Base-by-base conservation (phyloP, 2,113 vertebrate genomes). In the Aleadryas rufinucha region DNA sequence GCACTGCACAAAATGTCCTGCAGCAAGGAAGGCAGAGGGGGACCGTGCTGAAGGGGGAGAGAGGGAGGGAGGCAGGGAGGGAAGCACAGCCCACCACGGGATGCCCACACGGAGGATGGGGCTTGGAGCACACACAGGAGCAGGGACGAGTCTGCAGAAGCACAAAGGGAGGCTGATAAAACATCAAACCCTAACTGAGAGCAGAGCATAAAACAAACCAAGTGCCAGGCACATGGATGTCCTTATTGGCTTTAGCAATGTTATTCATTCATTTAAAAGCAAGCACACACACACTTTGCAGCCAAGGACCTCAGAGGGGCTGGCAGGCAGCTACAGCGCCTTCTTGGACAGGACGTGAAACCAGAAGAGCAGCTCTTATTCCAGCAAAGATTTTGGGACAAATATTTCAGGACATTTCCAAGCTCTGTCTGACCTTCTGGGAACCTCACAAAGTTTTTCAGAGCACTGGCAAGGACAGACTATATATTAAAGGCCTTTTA, bases 41-140 rank as follows among this genome's bases (percentile, higher is more conserved):
- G 9, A 11, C 7, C 4, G 5, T 4, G 47, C 18, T 1, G 6
- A 2, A 35, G n/a, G 26, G 2, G 5, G 63, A 13, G 61, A 0
- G 27, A 52, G 52, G 31, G 26, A 75, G 39, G 6, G 15, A 85
- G 1, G 5, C 13, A 11, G 22, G 30, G 74, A 56, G 41, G 22
- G 54, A 60, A 2, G 39, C 17, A 4, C 14, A 19, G 30, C 33
- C 7, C 7, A 35, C 28, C 11, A 1, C 0, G 26, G 33, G 27
- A 11, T 9, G 3, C 10, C 13, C 31, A 17, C 8, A 0, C 0
- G 0, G 42, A 31, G 54, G 4, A 49, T 0, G 0, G 10, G 26
- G 7, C 37, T 74, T 44, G 47, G 30, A 80, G 68, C 35, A 75
- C 47, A 17, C 66, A 49, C 27, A 23, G 60, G 24, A 59, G 52